Base-by-base conservation (phyloP, 2,113 vertebrate species). In the Myotis brandtii region DNA sequence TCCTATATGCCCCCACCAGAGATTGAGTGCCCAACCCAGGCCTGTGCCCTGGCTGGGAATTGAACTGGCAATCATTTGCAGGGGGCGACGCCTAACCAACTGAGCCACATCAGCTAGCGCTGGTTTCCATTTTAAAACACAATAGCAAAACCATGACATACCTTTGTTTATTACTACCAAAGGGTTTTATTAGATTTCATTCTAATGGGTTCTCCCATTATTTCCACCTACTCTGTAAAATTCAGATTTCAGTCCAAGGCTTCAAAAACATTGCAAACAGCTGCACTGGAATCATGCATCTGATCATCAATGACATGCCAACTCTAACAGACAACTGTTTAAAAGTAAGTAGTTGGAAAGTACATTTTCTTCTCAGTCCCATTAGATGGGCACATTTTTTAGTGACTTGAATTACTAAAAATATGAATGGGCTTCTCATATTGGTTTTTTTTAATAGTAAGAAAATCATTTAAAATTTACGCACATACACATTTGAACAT, bases 241-340 rank as follows among this genome's bases (percentile, higher is more conserved):
- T 91, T 83, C 86, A 99, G 99, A 98, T 99, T 96, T 99, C 98
- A 66, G 98, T 98, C 95, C 98, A 98, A 92, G 98, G 99, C 76
- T 99, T 99, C 98, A 98, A 32, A 97, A 98, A 98, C 95, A 98
- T 99, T 93, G 98, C 98, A 9, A 96, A 37, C 46, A 98, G 98
- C 92, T 99, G 99, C 95, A 98, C 96, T 40, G 96, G 95, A 30
- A 98, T 99, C 96, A 98, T 97, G 89, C 97, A 98, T 54, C 96
- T 99, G 87, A 98, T 98, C 27, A 98, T 99, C 85, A 98, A 99
- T 34, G 98, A 99, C 96, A 98, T 99, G 98, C 98, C 98, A 72
- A 98, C 98, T n/a, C 98, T 99, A 88, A 99, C 98, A 0, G 98
- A 99, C 85, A 98, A 84, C 96, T 99, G 98, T 97, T 93, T 99